phyloP scores from a whole-genome alignment of 2,113 vertebrate genomes.

The Girardinichthys multiradiatus region DNA sequence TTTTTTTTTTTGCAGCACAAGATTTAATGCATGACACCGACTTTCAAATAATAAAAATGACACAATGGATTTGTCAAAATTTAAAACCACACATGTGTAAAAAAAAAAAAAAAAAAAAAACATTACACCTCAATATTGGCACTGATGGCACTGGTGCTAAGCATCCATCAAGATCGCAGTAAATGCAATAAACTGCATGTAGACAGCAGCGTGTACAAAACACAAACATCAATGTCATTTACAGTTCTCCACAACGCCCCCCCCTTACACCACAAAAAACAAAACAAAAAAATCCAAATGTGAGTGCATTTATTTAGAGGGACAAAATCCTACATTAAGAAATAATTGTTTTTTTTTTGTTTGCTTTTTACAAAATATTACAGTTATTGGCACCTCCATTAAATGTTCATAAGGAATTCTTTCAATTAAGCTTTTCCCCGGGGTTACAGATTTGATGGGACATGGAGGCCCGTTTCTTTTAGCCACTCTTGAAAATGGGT shows the following conservation, averaged over 20 bases:
- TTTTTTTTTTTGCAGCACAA: background rate
- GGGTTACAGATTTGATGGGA: too few species aligned
- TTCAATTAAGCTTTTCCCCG: too few species aligned
- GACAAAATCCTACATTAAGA: background rate
- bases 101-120: background rate
- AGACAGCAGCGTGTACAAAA: constrained; percentile 1
- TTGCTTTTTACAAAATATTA: background rate
- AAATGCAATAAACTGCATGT: constrained; percentile 23
- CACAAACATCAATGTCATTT: background rate
- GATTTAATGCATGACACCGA: background rate
- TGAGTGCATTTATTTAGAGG: background rate
- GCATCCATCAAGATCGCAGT: constrained; percentile 13
- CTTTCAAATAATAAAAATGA: background rate
- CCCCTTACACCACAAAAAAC: background rate
- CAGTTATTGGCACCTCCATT: too few species aligned
- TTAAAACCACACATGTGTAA: background rate
- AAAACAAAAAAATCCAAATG: background rate
- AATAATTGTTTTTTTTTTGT: background rate
- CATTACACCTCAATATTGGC: constrained; percentile 35
- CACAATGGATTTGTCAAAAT: too few species aligned
- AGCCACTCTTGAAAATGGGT: too few species aligned
- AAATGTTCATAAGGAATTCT: background rate
- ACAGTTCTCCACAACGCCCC: background rate
- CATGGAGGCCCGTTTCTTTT: too few species aligned
- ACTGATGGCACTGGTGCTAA: constrained; percentile 40